Conservation (phyloP, 2,888 invertebrate species). For the Toxonevra muliebris region DNA sequence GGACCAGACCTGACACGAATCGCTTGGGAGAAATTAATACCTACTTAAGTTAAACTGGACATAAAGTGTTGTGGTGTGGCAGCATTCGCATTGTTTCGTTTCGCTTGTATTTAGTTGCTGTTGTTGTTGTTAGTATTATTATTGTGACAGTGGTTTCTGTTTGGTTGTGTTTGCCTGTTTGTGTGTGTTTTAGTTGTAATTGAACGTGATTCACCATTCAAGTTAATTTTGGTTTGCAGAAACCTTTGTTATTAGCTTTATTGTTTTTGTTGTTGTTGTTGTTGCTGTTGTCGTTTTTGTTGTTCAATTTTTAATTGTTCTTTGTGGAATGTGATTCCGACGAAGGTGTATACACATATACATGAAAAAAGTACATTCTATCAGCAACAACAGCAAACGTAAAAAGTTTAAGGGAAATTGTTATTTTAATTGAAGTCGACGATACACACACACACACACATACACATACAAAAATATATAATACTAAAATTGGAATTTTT, state of each 20-base stretch:
- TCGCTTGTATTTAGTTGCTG: not conserved
- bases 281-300: conserved; percentile 32
- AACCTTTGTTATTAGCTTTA: conserved; percentile 23
- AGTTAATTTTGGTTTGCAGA: conserved; percentile 10
- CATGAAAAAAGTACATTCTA: too few species aligned
- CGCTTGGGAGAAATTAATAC: conserved; percentile 58
- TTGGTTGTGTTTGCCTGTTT: not conserved
- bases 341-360: too few species aligned
- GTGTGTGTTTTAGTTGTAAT: conserved; percentile 11
- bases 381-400: too few species aligned
- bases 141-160: not conserved
- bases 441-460: too few species aligned
- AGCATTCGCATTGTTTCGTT: not conserved
- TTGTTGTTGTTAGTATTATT: not conserved
- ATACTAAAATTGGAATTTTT: too few species aligned
- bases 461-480: too few species aligned
- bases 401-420: too few species aligned
- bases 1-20: too few species aligned
- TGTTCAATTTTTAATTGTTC: conserved; percentile 41
- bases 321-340: not conserved
- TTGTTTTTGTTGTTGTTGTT: conserved; percentile 26
- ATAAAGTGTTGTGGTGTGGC: conserved; percentile 1
- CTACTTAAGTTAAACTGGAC: conserved; percentile 50
- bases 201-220: conserved; percentile 39
- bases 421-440: too few species aligned